Percentiles rank a stretch among this genome's conserved stretches.
Evolutionary conservation across 2,888 invertebrate genomes (phyloP).

Genomic region (Agriopis leucophaearia): DNA sequence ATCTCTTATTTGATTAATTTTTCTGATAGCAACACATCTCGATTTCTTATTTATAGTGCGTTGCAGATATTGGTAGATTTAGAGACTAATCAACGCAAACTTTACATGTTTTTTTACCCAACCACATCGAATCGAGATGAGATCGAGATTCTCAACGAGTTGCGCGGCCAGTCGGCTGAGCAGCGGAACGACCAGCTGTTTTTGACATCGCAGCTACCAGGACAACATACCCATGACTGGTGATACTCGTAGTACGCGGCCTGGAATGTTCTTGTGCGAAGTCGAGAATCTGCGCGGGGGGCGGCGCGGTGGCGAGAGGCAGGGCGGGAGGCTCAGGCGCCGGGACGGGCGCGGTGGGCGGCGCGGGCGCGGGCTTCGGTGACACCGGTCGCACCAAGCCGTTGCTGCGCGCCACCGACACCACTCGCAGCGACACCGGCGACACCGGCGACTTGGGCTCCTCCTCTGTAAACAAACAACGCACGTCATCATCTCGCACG

Average conservation of each 20-base stretch:
- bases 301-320: slow-evolving; percentile 52
- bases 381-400: slow-evolving; percentile 63
- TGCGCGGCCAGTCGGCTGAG: slow-evolving; percentile 38
- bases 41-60: background rate
- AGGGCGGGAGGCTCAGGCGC: slow-evolving; percentile 53
- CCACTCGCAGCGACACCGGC: slow-evolving; percentile 76
- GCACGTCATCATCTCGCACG: slow-evolving; percentile 20
- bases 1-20: too few relatives aligned
- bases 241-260: slow-evolving; percentile 78
- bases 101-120: background rate
- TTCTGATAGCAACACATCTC: background rate
- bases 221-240: slow-evolving; percentile 80
- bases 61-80: background rate
- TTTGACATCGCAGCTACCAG: slow-evolving; percentile 71
- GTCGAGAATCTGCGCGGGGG: slow-evolving; percentile 73
- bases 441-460: slow-evolving; percentile 74
- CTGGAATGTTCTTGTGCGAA: slow-evolving; percentile 85
- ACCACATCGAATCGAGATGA: slow-evolving; percentile 3
- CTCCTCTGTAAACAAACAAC: slow-evolving; percentile 74
- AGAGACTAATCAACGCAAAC: background rate
- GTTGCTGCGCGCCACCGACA: slow-evolving; percentile 75
- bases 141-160: slow-evolving; percentile 9
- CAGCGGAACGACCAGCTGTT: slow-evolving; percentile 68
- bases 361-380: slow-evolving; percentile 51
- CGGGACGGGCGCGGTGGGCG: slow-evolving; percentile 53